Conservation (phyloP, 2,797 vertebrate genomes). For the Danio choprae region DNA sequence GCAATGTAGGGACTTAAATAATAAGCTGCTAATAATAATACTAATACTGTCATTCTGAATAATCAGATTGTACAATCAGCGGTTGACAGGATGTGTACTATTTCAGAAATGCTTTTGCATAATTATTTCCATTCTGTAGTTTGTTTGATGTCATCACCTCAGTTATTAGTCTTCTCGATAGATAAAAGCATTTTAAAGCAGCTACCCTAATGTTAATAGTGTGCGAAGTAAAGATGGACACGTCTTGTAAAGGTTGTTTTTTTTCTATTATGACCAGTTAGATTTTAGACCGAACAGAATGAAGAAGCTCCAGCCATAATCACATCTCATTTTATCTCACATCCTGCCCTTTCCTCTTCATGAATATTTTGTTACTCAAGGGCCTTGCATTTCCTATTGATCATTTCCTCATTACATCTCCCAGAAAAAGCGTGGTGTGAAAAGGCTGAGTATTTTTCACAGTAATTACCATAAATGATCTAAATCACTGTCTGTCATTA, state of each 20-base stretch:
- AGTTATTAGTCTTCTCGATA: not conserved
- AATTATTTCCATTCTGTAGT: not conserved
- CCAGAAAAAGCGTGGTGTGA: constrained; percentile 14
- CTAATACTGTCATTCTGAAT: too few relatives aligned
- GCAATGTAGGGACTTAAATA: too few relatives aligned
- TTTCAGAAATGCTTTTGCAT: not conserved
- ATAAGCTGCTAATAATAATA: too few relatives aligned
- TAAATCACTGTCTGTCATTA: constrained; percentile 33
- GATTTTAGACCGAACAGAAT: constrained; percentile 5
- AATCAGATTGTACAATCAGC: not conserved
- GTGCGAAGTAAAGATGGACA: not conserved
- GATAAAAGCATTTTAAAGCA: not conserved
- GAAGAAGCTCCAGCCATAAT: not conserved
- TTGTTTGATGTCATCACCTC: not conserved
- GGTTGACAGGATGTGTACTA: not conserved
- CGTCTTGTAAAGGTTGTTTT: constrained; percentile 4
- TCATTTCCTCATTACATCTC: constrained; percentile 18
- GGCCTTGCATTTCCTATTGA: constrained; percentile 22
- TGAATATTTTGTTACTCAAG: constrained; percentile 16
- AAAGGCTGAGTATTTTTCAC: constrained; percentile 25
- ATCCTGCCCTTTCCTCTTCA: constrained; percentile 25
- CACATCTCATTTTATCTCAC: not conserved
- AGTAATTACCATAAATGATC: constrained; percentile 40
- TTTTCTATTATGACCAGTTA: not conserved
- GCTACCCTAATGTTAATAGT: not conserved